Evolutionary conservation across 2,888 invertebrate genomes (phyloP), one percentile per base, ranked within the genome.

Genomic region (Masnerella sp.): DNA sequence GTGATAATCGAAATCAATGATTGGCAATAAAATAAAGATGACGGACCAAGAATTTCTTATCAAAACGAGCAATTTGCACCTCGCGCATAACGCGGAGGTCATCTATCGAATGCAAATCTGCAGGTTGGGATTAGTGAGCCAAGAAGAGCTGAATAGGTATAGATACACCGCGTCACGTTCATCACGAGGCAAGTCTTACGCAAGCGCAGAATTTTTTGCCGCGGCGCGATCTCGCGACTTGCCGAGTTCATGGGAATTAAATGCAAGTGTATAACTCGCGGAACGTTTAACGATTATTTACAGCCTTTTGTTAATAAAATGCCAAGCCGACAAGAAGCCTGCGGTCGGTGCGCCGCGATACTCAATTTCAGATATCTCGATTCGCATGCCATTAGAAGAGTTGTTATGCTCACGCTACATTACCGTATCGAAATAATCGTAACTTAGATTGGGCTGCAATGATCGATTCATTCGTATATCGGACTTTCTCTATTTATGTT

Each of bases 191-290:
- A 51, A 2, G 59, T 52, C 36, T 68, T 68, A 61, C 68, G 68
- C 52, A 68, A 68, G 34, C 59, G 25, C 59, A 11, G 22, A 30
- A 20, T 17, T 61, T 59, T 68, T 59, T 68, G 45, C 32, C 22
- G 18, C 20, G 45, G 15, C 56, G 36, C 52, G 30, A 25, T 52
- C 52, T 28, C 28, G 51, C 17, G 43, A 52, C 52, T 64, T 65
- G 54, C 65, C 38, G 69, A 69, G 69, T 69, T 61, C 68, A 68
- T 68, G 68, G 68, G 68, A 68, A 65, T 65, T 40, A 56, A 68
- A 68, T 59, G 59, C 25, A 38, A 47, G 45, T 30, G 34, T 43
- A 47, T 20, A 47, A 49, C 58, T 58, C 25, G 56, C 49, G 32
- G 11, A 52, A 49, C 59, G 59, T 43, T 68, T 68, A 59, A 52